Conservation (phyloP, 2,888 invertebrate genomes). For the Eudemis profundana region DNA sequence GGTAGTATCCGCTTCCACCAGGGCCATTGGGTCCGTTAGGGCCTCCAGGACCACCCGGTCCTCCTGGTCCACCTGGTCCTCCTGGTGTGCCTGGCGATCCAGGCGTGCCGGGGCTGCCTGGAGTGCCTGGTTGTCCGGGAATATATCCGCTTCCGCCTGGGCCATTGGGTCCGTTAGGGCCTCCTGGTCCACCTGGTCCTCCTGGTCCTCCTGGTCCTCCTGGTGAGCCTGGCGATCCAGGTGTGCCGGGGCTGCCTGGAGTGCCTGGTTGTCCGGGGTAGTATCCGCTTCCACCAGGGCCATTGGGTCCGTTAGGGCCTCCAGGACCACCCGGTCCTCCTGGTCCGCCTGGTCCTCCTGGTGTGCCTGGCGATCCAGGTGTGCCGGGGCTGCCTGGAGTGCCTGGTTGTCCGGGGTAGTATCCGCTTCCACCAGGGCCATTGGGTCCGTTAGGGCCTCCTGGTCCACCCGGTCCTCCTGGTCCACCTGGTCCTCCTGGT, state of each 20-base stretch:
- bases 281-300: slow-evolving; percentile 46
- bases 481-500: slow-evolving; percentile 76
- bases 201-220: slow-evolving; percentile 59
- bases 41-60: slow-evolving; percentile 47
- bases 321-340: slow-evolving; percentile 58
- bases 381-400: slow-evolving; percentile 50
- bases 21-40: slow-evolving; percentile 60
- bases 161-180: slow-evolving; percentile 60
- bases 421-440: slow-evolving; percentile 62
- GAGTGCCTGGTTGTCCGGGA: slow-evolving; percentile 63
- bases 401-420: slow-evolving; percentile 55
- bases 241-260: slow-evolving; percentile 54
- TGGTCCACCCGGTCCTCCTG: slow-evolving; percentile 71
- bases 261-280: slow-evolving; percentile 49
- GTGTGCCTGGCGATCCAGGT: slow-evolving; percentile 52
- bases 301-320: slow-evolving; percentile 52
- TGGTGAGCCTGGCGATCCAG: slow-evolving; percentile 54
- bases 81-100: slow-evolving; percentile 54
- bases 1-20: slow-evolving; percentile 50
- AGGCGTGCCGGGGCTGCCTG: slow-evolving; percentile 72
- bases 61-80: slow-evolving; percentile 50
- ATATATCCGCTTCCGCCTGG: slow-evolving; percentile 53
- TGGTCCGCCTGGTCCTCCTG: slow-evolving; percentile 51
- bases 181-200: slow-evolving; percentile 57
- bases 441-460: slow-evolving; percentile 69